Base-by-base conservation (phyloP, 2,888 invertebrate species). In the Hydrotaea diabolus region DNA sequence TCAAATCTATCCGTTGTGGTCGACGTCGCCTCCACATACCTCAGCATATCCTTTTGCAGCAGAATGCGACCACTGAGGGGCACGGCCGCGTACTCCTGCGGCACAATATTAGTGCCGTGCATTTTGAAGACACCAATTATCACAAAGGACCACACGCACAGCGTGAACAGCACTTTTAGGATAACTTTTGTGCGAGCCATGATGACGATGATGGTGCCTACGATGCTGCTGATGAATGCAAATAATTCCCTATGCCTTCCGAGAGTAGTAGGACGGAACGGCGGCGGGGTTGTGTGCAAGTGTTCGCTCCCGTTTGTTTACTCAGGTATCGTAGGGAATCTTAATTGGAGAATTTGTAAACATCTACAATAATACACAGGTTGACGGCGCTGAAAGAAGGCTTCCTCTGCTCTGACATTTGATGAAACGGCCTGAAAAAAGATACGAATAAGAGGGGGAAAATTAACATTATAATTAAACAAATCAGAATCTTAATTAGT, bases 111-210 rank as follows among this genome's bases (percentile, higher is more conserved):
- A 1, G 91, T 90, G 83, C 90, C 91, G 74, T 92, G 92, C 87
- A 93, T 91, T 88, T 92, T 93, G 82, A 93, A 92, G 19, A 93
- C 86, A 4, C 92, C 93, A 74, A 93, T 90, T 86, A 93, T 90
- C 26, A 92, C 90, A 84, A 93, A 92, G 3, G 92, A 93, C 92
- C 92, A 93, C 7, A 93, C 92, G 86, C 92, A 92, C 17, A 93
- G 88, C 78, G 92, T 91, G 85, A 93, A 93, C 13, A 93, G 87
- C 72, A 93, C 90, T 89, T 92, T 92, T 49, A 93, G 87, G 81
- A 93, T 92, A 72, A 91, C 89, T 83, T 92, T 92, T 53, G 92
- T 90, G 86, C 91, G 89, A 75, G 91, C 90, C 92, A 92, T 92
- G 13, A 23, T 69, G 15, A 31, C 31, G 55, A 43, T 39, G n/a